Evolutionary conservation across 1,140 invertebrate species (phyloP).

Genomic region (Aradophagus sp.): DNA sequence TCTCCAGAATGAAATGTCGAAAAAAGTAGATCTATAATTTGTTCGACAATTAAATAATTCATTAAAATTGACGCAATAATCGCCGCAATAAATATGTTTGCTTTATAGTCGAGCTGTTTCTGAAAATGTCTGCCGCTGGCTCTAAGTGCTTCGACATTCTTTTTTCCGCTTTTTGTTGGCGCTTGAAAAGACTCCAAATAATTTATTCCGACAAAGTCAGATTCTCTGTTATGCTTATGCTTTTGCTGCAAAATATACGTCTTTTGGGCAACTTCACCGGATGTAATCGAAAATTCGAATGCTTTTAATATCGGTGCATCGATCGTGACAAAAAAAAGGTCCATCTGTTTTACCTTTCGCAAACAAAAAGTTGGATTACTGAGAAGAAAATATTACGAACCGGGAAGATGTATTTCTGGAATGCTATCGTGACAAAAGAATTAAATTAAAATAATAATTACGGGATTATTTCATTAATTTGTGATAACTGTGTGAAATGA

Average conservation of each 20-base stretch:
- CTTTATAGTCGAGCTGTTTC: slow-evolving; percentile 16
- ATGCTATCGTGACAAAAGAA: no score
- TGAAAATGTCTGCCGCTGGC: slow-evolving; percentile 15
- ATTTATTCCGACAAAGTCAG: slow-evolving; percentile 31
- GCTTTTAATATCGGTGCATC: slow-evolving; percentile 1
- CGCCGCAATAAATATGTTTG: slow-evolving; percentile 7
- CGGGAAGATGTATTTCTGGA: no score
- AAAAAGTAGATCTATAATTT: no score
- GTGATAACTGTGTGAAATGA: no score
- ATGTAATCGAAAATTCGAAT: slow-evolving; percentile 26
- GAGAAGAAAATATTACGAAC: no score
- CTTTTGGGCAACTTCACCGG: slow-evolving; percentile 1
- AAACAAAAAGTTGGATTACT: no score
- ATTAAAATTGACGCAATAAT: not conserved
- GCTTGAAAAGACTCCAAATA: slow-evolving; percentile 20
- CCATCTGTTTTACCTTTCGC: no score
- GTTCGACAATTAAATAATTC: not conserved
- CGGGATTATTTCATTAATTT: no score
- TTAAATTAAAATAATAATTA: no score
- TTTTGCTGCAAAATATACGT: slow-evolving; percentile 12
- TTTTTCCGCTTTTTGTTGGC: slow-evolving; percentile 18
- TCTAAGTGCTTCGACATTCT: slow-evolving; percentile 12
- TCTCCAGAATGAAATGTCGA: no score
- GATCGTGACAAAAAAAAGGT: not conserved
- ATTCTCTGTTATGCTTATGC: slow-evolving; percentile 4